Percentiles rank a stretch among this genome's conserved stretches.
Evolutionary conservation across 2,113 vertebrate species (phyloP).

Genomic region (Rhadina sibilatrix): DNA sequence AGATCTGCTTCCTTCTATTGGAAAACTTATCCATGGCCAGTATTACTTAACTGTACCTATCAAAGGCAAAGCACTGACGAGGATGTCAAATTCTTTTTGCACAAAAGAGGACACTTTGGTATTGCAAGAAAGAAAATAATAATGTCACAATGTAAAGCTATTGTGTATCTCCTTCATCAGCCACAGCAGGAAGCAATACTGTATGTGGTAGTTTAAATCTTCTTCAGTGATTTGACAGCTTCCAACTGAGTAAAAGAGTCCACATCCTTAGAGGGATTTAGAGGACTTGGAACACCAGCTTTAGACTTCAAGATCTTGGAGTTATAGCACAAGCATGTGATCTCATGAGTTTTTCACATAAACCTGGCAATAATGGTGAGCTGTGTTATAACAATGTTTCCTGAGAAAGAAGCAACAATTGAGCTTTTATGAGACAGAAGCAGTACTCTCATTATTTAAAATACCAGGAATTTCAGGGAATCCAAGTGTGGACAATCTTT

Average conservation of each 20-base stretch:
- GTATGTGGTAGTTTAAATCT: neutral
- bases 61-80: accelerated
- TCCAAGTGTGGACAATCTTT: neutral
- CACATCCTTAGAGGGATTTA: neutral
- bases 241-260: neutral
- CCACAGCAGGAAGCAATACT: slow-evolving; percentile 29
- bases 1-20: neutral
- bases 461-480: neutral
- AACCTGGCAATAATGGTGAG: neutral
- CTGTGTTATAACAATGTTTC: neutral
- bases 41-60: neutral
- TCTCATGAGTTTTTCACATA: neutral
- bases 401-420: neutral
- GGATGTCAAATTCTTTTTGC: neutral
- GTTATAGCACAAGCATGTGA: accelerated
- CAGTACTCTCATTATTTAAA: neutral
- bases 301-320: neutral
- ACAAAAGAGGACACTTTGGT: neutral
- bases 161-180: slow-evolving; percentile 3
- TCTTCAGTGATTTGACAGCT: slow-evolving; percentile 32
- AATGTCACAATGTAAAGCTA: neutral
- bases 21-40: neutral
- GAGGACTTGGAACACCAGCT: neutral
- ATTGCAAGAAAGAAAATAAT: neutral
- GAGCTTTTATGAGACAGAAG: neutral